Percentiles rank a stretch among this genome's conserved stretches.
Evolutionary conservation across 2,113 vertebrate species (phyloP).

Genomic region (Zonotrichia leucophrys): DNA sequence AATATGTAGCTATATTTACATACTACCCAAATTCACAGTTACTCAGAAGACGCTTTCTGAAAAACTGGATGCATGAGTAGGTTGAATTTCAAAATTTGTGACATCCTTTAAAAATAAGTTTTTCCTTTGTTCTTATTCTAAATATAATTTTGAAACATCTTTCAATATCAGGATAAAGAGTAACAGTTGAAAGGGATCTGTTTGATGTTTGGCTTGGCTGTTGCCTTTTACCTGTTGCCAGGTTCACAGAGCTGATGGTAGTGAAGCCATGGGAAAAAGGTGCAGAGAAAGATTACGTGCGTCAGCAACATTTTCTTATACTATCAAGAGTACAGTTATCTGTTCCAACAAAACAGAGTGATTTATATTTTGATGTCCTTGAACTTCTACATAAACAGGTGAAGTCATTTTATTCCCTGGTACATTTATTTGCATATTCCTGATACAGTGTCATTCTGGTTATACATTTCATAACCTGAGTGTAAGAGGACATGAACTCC

Average conservation of each 20-base stretch:
- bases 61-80: not conserved
- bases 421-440: conserved; percentile 21
- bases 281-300: not conserved
- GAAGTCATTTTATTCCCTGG: conserved; percentile 11
- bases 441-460: conserved; percentile 23
- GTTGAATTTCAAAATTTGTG: not conserved
- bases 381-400: conserved; percentile 43
- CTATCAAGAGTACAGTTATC: not conserved
- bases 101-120: not conserved
- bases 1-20: not conserved
- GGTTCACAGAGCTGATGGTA: not conserved
- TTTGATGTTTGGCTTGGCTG: conserved; percentile 28
- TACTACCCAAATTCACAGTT: not conserved
- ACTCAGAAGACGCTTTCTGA: not conserved
- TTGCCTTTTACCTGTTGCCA: not conserved
- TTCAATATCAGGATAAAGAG: not conserved
- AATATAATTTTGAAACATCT: not conserved
- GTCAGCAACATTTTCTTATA: not conserved
- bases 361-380: conserved; percentile 54
- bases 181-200: not conserved
- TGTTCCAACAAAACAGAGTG: conserved; percentile 31
- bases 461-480: conserved; percentile 39
- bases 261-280: conserved; percentile 28
- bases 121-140: not conserved
- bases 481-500: conserved; percentile 2